Evolutionary conservation across 2,113 vertebrate species (phyloP).

Genomic region (Phalacrocorax carbo): DNA sequence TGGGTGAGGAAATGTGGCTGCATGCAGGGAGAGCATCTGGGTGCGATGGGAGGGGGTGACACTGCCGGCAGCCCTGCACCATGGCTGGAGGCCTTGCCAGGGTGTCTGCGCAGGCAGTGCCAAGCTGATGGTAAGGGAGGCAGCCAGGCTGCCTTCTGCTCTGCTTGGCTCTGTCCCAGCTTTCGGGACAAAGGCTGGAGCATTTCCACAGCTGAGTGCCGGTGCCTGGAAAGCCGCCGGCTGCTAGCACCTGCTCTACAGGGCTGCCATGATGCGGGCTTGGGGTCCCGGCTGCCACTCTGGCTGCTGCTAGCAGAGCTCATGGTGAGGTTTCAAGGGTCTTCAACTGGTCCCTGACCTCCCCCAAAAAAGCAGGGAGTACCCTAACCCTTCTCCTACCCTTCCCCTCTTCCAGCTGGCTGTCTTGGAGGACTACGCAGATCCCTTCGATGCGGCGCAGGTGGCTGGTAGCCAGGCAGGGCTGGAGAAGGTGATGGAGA

Average conservation of each 20-base stretch:
- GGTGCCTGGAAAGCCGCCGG: neutral
- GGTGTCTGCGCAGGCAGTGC: neutral
- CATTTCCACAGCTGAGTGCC: fast-evolving
- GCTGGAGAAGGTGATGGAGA: constrained; percentile 86
- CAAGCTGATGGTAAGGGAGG: neutral
- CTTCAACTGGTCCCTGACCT: neutral
- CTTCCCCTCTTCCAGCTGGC: constrained; percentile 76
- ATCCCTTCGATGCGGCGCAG: constrained; percentile 92
- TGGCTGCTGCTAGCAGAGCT: neutral
- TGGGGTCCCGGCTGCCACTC: fast-evolving
- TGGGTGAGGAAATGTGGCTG: neutral
- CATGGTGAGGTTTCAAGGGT: neutral
- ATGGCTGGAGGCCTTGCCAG: fast-evolving
- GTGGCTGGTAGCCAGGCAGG: constrained; percentile 73
- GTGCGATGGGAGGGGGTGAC: fast-evolving
- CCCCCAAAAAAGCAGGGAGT: neutral
- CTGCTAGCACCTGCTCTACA: neutral
- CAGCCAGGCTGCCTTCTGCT: neutral
- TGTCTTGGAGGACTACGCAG: constrained; percentile 95
- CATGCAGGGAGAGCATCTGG: neutral
- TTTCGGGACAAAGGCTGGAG: constrained; percentile 48
- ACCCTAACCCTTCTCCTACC: neutral
- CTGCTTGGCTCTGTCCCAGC: constrained; percentile 31
- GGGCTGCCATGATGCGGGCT: neutral
- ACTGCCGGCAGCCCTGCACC: fast-evolving